Base-by-base conservation (phyloP, 2,797 vertebrate species). In the Myotis myotis region DNA sequence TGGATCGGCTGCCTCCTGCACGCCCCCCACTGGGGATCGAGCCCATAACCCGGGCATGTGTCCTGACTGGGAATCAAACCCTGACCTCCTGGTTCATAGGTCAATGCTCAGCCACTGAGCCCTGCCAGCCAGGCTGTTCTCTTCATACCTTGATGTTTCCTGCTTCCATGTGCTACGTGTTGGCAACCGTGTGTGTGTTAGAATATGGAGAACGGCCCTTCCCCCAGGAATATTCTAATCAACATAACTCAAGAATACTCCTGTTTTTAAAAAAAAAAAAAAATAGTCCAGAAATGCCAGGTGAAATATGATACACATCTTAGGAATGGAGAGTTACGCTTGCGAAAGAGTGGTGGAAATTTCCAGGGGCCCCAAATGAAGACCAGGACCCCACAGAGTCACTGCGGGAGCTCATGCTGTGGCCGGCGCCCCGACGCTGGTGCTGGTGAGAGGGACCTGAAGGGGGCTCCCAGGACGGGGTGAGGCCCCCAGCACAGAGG, bases 311-410 rank as follows among this genome's bases (percentile, higher is more conserved):
- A 81, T 16, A n/a, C 11, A 12, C 17, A 11, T 25, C 57, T 71
- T 90, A 47, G 11, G 36, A 19, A 49, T 3, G 51, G 41, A 80
- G 62, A 81, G 16, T n/a, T 57, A 78, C 74, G 78, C 53, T 79
- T 70, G 82, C 72, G 49, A 68, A 83, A 75, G 86, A 60, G 55
- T 71, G 17, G 86, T 66, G 91, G 93, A 92, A 90, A 95, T 70
- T 85, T 92, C 72, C 82, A 89, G 96, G 83, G 74, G 60, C 86
- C 66, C 5, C 30, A 81, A 92, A 68, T 81, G 93, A 92, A 68
- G n/a, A 68, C 36, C 53, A 55, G 16, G 81, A 81, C 81, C 93
- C 68, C 10, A 87, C 74, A 68, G 6, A 47, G 20, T 36, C 17
- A 47, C 1, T 4, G 30, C 28, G 78, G 57, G 74, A 89, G 78